These are phyloP conservation scores for Rhagonycha lutea DNA, from an alignment of 2,888 invertebrate species.

Conservation along the genomic window DNA sequence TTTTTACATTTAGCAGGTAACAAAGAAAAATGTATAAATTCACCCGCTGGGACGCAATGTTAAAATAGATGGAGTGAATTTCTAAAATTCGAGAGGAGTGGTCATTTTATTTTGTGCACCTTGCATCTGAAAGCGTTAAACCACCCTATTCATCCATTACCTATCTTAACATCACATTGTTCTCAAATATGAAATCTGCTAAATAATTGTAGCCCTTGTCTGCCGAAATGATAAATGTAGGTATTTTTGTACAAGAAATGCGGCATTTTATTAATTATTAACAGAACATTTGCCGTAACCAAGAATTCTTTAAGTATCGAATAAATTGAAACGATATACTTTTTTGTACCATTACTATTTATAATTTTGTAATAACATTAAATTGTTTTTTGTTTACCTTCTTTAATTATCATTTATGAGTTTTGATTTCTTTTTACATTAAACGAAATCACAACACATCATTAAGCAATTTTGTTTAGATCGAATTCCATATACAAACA, in stretches of 20 bases:
- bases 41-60: slow-evolving; percentile 47
- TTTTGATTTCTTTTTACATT: not conserved
- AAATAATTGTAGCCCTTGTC: slow-evolving; percentile 41
- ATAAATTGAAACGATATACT: not conserved
- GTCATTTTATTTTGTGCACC: slow-evolving; percentile 47
- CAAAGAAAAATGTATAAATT: slow-evolving; percentile 24
- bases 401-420: not conserved
- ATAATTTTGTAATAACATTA: not conserved
- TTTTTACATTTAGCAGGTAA: slow-evolving; percentile 13
- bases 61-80: slow-evolving; percentile 43
- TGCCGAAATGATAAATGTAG: slow-evolving; percentile 36
- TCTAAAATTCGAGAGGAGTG: slow-evolving; percentile 45
- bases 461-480: slow-evolving; percentile 23
- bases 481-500: slow-evolving; percentile 28
- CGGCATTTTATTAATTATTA: slow-evolving; percentile 11
- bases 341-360: not conserved
- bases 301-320: not conserved
- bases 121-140: slow-evolving; percentile 49
- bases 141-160: slow-evolving; percentile 41
- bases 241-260: slow-evolving; percentile 5
- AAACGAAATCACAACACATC: slow-evolving; percentile 12
- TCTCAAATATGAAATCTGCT: slow-evolving; percentile 49
- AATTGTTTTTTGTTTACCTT: not conserved
- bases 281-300: slow-evolving; percentile 2
- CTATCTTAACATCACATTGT: slow-evolving; percentile 39